Evolutionary conservation across 2,888 invertebrate genomes (phyloP).

Genomic region (Brachypalpus laphriformis): DNA sequence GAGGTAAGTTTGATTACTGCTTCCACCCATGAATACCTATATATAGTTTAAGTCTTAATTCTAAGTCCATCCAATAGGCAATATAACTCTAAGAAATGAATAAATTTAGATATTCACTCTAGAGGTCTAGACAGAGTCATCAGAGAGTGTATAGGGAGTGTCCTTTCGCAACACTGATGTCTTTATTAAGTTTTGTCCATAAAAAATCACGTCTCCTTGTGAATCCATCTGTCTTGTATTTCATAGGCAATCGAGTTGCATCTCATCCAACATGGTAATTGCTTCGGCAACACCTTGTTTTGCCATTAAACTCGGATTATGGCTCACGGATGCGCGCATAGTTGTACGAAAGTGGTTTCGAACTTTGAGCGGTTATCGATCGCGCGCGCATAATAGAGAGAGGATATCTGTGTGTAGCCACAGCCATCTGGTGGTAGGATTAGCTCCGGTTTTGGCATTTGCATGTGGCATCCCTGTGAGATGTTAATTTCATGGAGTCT

Average conservation of each 20-base stretch:
- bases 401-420: constrained; percentile 7
- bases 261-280: constrained; percentile 60
- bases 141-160: constrained; percentile 15
- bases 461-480: constrained; percentile 40
- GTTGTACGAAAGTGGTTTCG: constrained; percentile 5
- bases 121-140: constrained; percentile 37
- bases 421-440: constrained; percentile 45
- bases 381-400: constrained; percentile 23
- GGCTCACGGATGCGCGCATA: not conserved
- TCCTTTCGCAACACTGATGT: constrained; percentile 49
- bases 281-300: constrained; percentile 66
- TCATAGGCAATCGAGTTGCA: constrained; percentile 29
- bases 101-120: constrained; percentile 17
- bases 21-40: not conserved
- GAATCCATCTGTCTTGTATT: constrained; percentile 15
- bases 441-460: constrained; percentile 46
- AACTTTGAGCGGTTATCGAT: constrained; percentile 44
- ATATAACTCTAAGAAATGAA: not conserved
- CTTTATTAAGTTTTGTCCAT: constrained; percentile 43
- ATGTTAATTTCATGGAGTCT: constrained; percentile 48
- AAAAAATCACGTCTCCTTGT: not conserved
- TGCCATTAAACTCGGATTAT: constrained; percentile 53
- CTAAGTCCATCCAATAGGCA: not conserved
- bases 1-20: constrained; percentile 80
- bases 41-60: not conserved